phyloP scores from a whole-genome alignment of 2,888 invertebrate genomes.

The Horisme vitalbata region DNA sequence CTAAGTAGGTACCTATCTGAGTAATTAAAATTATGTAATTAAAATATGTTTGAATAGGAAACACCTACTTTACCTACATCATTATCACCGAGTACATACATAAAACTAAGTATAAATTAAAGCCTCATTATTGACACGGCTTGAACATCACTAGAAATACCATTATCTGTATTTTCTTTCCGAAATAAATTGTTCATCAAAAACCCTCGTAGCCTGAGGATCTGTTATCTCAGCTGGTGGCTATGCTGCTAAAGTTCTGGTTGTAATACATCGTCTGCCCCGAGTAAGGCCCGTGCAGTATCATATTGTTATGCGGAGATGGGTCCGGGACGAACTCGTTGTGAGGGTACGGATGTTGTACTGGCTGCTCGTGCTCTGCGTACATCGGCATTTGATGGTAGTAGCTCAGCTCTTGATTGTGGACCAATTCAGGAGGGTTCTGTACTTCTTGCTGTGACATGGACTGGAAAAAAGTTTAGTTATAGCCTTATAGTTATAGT shows the following conservation, averaged over 20 bases:
- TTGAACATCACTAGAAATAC: neutral
- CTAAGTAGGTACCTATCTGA: no score
- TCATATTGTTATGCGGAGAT: slow-evolving; percentile 39
- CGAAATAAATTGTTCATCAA: slow-evolving; percentile 10
- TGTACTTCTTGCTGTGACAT: slow-evolving; percentile 40
- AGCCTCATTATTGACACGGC: slow-evolving; percentile 8
- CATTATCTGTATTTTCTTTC: no score
- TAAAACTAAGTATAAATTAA: slow-evolving; percentile 13
- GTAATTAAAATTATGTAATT: no score
- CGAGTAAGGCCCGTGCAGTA: slow-evolving; percentile 19
- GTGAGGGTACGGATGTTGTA: slow-evolving; percentile 11
- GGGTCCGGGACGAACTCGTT: slow-evolving; percentile 20
- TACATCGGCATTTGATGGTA: slow-evolving; percentile 51
- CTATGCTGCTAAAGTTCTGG: slow-evolving; percentile 51
- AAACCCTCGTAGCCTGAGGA: slow-evolving; percentile 25
- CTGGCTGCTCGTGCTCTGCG: slow-evolving; percentile 9
- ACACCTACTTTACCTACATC: no score
- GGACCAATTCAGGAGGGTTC: slow-evolving; percentile 41
- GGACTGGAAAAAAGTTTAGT: slow-evolving; percentile 27
- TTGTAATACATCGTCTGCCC: slow-evolving; percentile 52
- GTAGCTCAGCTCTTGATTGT: slow-evolving; percentile 43
- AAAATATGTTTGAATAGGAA: no score
- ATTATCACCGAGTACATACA: slow-evolving; percentile 21
- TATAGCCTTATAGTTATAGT: no score
- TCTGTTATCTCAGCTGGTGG: slow-evolving; percentile 56